Percentiles rank a stretch among this genome's conserved stretches.
Conservation (phyloP, 2,113 vertebrate genomes). For the Odontesthes bonariensis region DNA sequence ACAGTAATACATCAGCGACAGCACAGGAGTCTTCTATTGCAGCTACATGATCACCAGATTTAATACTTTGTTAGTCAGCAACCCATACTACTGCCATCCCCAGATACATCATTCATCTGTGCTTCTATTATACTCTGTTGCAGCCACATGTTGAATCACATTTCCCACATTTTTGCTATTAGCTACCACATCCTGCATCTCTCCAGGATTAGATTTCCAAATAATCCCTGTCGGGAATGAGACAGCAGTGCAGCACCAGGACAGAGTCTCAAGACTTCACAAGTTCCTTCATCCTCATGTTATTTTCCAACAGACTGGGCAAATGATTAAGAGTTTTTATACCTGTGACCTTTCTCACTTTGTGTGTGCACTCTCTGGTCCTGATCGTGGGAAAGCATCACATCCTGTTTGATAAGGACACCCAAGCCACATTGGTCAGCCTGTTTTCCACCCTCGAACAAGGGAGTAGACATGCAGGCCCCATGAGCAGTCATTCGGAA, state of each 20-base stretch:
- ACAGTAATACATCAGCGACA: conserved; percentile 25
- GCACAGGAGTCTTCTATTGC: conserved; percentile 27
- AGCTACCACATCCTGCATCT: conserved; percentile 22
- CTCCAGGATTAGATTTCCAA: conserved; percentile 37
- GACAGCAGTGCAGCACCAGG: conserved; percentile 1
- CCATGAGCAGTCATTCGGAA: conserved; percentile 79
- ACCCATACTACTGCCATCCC: conserved; percentile 29
- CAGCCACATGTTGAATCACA: conserved; percentile 52
- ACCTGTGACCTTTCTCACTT: conserved; percentile 25
- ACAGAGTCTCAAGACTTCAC: not conserved
- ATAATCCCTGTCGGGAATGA: conserved; percentile 40
- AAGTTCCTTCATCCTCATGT: not conserved
- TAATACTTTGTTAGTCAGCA: conserved; percentile 47
- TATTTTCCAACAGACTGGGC: not conserved
- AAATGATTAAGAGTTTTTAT: not conserved
- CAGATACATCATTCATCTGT: conserved; percentile 48
- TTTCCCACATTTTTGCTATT: conserved; percentile 36
- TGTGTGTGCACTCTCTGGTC: conserved; percentile 13
- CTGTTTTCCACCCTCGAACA: conserved; percentile 61
- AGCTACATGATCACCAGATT: conserved; percentile 16
- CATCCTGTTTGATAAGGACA: conserved; percentile 85
- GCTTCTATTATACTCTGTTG: conserved; percentile 36
- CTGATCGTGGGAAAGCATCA: conserved; percentile 67
- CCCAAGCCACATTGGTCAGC: conserved; percentile 68
- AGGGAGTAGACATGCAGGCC: conserved; percentile 57